Conservation (phyloP, 2,797 vertebrate genomes). For the Garrulus glandarius region DNA sequence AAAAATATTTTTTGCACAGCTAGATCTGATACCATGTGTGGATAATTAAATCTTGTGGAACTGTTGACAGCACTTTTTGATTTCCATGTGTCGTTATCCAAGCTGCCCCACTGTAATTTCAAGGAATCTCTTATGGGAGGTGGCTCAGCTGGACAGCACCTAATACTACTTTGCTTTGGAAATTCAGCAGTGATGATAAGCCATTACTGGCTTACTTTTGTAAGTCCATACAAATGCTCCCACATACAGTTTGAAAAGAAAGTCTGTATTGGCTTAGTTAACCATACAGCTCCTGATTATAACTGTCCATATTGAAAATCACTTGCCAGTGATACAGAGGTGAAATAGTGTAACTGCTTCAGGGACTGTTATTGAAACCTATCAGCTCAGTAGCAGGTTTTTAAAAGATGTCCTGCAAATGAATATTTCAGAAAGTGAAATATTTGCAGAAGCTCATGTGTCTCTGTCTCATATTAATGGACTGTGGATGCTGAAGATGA, state of each 20-base stretch:
- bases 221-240: not conserved
- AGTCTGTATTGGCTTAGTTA: not conserved
- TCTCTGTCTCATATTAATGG: not conserved
- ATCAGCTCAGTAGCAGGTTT: not conserved
- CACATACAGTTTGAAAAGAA: not conserved
- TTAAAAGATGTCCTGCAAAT: not conserved
- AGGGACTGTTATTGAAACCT: not conserved
- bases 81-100: not conserved
- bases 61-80: not conserved
- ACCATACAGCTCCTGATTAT: not conserved
- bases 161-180: not conserved
- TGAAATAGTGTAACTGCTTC: not conserved
- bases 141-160: not conserved
- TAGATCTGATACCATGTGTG: not conserved
- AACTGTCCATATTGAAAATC: not conserved
- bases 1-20: conserved; percentile 21
- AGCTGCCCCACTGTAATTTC: not conserved
- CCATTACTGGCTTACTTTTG: not conserved
- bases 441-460: not conserved
- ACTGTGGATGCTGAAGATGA: not conserved
- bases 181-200: not conserved
- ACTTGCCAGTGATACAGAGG: not conserved
- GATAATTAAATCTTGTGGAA: not conserved
- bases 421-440: not conserved
- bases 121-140: not conserved